Conservation (phyloP, 2,113 vertebrate genomes). For the Vidua macroura region DNA sequence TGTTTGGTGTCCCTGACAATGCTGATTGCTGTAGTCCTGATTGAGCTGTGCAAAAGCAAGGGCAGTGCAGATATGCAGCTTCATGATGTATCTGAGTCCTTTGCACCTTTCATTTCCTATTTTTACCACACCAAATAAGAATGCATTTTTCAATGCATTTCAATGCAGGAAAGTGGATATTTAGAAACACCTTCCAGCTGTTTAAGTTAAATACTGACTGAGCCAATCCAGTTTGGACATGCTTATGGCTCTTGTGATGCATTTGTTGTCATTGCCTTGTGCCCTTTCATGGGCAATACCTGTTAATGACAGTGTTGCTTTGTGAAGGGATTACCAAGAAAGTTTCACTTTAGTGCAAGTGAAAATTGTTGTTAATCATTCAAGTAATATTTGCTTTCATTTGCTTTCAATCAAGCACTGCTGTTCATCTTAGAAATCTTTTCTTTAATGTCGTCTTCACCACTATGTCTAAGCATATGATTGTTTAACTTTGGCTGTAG, state of each 20-base stretch:
- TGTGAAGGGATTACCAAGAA: background rate
- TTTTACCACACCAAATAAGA: background rate
- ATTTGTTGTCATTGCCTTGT: background rate
- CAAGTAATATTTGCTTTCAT: background rate
- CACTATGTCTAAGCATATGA: background rate
- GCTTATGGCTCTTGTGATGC: background rate
- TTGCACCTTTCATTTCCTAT: background rate
- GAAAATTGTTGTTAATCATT: background rate
- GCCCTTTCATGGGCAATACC: background rate
- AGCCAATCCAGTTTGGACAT: background rate
- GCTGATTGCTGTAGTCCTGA: background rate
- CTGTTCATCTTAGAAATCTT: background rate
- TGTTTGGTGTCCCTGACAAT: background rate
- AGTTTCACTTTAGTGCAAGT: background rate
- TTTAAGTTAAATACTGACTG: background rate
- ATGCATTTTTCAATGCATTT: background rate
- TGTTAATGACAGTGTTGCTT: background rate
- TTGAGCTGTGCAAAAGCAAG: background rate
- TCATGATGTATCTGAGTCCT: background rate
- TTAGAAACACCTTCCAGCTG: background rate
- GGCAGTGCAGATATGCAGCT: background rate
- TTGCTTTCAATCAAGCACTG: background rate
- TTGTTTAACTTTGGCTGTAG: background rate
- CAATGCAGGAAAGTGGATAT: background rate
- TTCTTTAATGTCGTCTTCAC: background rate